These are phyloP conservation scores for Altica lythri DNA, from an alignment of 2,888 invertebrate genomes.

Conservation along the genomic window DNA sequence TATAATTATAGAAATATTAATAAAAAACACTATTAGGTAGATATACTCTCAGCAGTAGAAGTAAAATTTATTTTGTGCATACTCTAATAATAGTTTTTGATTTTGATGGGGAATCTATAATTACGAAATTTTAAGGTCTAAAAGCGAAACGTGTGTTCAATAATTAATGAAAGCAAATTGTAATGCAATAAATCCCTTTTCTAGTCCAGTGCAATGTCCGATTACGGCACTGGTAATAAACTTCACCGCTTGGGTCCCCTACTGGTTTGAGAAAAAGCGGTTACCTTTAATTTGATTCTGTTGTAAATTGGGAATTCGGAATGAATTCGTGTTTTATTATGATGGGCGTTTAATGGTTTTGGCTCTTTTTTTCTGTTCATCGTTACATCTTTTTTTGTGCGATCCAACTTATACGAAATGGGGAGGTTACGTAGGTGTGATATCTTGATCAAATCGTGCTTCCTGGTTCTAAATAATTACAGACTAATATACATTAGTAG, in stretches of 20 bases:
- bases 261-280: constrained; percentile 32
- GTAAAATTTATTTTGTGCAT: no score
- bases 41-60: no score
- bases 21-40: no score
- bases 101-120: no score
- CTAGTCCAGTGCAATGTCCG: constrained; percentile 9
- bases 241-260: constrained; percentile 22
- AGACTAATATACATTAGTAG: no score
- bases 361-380: constrained; percentile 15
- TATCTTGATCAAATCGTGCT: constrained; percentile 23
- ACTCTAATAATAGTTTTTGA: no score
- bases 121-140: no score
- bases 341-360: constrained; percentile 30
- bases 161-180: background rate
- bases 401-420: background rate
- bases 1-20: no score
- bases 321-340: constrained; percentile 31
- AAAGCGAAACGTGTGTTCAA: no score
- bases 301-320: constrained; percentile 34
- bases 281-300: constrained; percentile 32
- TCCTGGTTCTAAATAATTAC: constrained; percentile 6
- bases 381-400: constrained; percentile 15
- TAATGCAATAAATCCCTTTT: background rate
- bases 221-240: constrained; percentile 29
- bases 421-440: constrained; percentile 17